phyloP scores from a whole-genome alignment of 2,113 vertebrate genomes.

The Gobiocypris rarus region DNA sequence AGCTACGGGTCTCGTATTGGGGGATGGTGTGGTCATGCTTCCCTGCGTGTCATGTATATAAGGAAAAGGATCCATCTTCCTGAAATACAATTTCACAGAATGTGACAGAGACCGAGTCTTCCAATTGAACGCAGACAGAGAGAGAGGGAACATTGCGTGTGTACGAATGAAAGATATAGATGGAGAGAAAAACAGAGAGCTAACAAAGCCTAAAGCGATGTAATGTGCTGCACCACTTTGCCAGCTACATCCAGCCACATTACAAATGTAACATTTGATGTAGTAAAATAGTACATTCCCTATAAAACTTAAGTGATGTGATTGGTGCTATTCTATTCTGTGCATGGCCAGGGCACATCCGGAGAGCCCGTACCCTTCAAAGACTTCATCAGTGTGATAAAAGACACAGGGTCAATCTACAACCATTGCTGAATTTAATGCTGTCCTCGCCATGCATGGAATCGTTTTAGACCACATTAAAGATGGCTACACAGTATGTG shows the following conservation, averaged over 20 bases:
- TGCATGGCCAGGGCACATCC: conserved; percentile 66
- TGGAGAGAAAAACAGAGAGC: conserved; percentile 59
- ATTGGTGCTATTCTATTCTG: conserved; percentile 75
- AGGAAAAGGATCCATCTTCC: conserved; percentile 79
- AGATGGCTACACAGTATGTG: neutral
- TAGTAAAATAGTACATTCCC: conserved; percentile 67
- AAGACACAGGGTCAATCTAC: conserved; percentile 67
- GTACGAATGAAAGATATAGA: conserved; percentile 58
- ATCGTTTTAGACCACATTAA: conserved; percentile 7
- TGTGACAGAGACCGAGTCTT: conserved; percentile 77
- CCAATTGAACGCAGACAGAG: conserved; percentile 63
- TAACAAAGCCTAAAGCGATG: conserved; percentile 67
- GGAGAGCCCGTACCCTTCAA: conserved; percentile 58
- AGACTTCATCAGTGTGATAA: conserved; percentile 61
- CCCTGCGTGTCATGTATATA: conserved; percentile 79
- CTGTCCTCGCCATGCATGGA: neutral
- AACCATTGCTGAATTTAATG: conserved; percentile 54
- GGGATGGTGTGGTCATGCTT: conserved; percentile 77
- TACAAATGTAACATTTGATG: conserved; percentile 68
- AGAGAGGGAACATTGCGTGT: conserved; percentile 36
- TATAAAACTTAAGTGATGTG: conserved; percentile 71
- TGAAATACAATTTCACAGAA: conserved; percentile 82
- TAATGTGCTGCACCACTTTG: conserved; percentile 64
- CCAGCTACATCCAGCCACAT: conserved; percentile 67
- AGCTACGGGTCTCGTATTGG: conserved; percentile 73